A percentile compares a stretch with the other conserved stretches of the same genome.
Evolutionary conservation across 1,140 invertebrate genomes (phyloP).

Genomic region (Globodera rostochiensis): DNA sequence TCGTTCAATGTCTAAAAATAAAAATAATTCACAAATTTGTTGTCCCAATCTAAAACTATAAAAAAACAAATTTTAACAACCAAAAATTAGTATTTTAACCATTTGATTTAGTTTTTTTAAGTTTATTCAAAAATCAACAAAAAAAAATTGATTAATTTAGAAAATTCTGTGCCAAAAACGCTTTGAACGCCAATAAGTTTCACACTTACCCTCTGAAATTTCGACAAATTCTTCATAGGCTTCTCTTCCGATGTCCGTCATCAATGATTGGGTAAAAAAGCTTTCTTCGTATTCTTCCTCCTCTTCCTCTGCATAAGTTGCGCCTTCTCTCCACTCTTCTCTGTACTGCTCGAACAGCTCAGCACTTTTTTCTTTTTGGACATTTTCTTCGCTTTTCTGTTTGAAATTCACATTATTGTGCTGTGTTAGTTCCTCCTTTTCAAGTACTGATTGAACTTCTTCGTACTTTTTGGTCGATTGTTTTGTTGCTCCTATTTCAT

Average conservation of each 20-base stretch:
- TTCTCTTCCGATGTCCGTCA: conserved; percentile 37
- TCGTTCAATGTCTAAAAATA: background rate
- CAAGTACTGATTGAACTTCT: background rate
- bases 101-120: too few species aligned
- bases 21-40: background rate
- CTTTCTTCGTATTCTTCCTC: conserved; percentile 35
- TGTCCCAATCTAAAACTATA: too few species aligned
- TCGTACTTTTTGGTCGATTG: background rate
- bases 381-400: background rate
- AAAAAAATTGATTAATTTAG: too few species aligned
- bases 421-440: background rate
- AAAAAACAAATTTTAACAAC: too few species aligned
- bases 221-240: background rate
- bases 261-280: conserved; percentile 41
- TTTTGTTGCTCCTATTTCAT: background rate
- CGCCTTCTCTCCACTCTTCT: conserved; percentile 6
- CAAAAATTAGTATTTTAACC: too few species aligned
- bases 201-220: background rate
- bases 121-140: too few species aligned
- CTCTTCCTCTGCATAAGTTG: conserved; percentile 16
- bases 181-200: conserved; percentile 5
- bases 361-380: background rate
- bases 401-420: background rate
- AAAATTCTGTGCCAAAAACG: too few species aligned
- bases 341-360: conserved; percentile 7